These are phyloP conservation scores for Antennarius striatus DNA, from an alignment of 2,113 vertebrate genomes.

Conservation along the genomic window DNA sequence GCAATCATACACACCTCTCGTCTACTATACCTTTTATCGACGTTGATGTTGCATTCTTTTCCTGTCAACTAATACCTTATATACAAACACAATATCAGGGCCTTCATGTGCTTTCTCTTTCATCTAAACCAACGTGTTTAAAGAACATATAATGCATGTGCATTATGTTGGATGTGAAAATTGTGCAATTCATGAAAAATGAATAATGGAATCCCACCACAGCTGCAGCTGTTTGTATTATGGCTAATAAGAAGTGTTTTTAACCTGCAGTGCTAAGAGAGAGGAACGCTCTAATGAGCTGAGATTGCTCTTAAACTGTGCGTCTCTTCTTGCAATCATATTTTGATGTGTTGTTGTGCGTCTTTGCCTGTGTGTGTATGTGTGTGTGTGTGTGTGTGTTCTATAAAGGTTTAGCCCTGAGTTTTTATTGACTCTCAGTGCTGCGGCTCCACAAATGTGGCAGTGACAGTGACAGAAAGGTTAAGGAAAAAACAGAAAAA, in stretches of 20 bases:
- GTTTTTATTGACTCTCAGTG: constrained; percentile 44
- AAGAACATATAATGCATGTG: constrained; percentile 23
- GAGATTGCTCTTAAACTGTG: constrained; percentile 43
- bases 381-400: constrained; percentile 2
- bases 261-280: constrained; percentile 56
- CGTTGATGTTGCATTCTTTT: constrained; percentile 24
- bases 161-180: constrained; percentile 41
- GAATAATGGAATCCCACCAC: constrained; percentile 49
- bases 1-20: constrained; percentile 3
- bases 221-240: constrained; percentile 42
- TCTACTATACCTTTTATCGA: too few relatives aligned
- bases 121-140: constrained; percentile 49
- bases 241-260: constrained; percentile 52
- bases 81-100: constrained; percentile 22
- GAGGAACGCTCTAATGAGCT: constrained; percentile 55
- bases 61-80: constrained; percentile 23
- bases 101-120: constrained; percentile 31
- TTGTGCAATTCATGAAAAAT: constrained; percentile 25
- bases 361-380: constrained; percentile 19
- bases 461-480: not conserved
- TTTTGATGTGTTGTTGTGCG: constrained; percentile 7
- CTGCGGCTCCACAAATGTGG: constrained; percentile 14
- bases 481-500: not conserved
- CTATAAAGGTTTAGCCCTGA: constrained; percentile 12
- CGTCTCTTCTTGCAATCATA: constrained; percentile 9